These are phyloP conservation scores for Oreonectes daqikongensis DNA, from an alignment of 2,797 vertebrate species.

Conservation along the genomic window DNA sequence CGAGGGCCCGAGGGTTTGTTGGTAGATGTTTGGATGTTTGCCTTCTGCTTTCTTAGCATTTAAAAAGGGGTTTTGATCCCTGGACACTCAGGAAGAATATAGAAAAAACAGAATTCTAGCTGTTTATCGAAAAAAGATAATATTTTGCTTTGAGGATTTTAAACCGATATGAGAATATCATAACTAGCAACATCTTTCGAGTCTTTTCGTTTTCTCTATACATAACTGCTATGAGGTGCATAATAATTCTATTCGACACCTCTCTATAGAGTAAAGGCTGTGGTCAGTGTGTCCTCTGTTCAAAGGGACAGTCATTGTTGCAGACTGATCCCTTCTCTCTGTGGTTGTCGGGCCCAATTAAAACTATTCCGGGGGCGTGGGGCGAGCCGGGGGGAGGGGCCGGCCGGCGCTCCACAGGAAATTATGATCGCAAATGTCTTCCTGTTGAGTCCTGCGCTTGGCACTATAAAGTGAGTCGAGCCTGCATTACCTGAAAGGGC, in stretches of 20 bases:
- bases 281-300: slow-evolving; percentile 86
- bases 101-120: slow-evolving; percentile 22
- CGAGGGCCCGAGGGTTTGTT: slow-evolving; percentile 26
- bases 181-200: neutral
- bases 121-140: no score
- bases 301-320: slow-evolving; percentile 97
- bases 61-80: slow-evolving; percentile 57
- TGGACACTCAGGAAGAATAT: slow-evolving; percentile 40
- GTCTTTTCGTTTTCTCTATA: slow-evolving; percentile 43
- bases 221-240: slow-evolving; percentile 74
- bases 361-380: slow-evolving; percentile 90
- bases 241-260: slow-evolving; percentile 71
- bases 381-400: slow-evolving; percentile 74
- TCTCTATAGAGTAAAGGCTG: slow-evolving; percentile 80
- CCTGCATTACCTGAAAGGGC: slow-evolving; percentile 95
- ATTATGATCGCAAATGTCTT: slow-evolving; percentile 99
- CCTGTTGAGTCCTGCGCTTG: slow-evolving; percentile 93
- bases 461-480: slow-evolving; percentile 94
- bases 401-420: slow-evolving; percentile 94
- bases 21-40: slow-evolving; percentile 34
- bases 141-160: neutral
- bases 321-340: slow-evolving; percentile 94
- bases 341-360: slow-evolving; percentile 99
- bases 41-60: slow-evolving; percentile 39
- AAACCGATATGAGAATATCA: neutral